Evolutionary conservation across 37 sponge, comb jelly and placozoan species (phyloP).

Genomic region (Aphrocallistes beatrix): DNA sequence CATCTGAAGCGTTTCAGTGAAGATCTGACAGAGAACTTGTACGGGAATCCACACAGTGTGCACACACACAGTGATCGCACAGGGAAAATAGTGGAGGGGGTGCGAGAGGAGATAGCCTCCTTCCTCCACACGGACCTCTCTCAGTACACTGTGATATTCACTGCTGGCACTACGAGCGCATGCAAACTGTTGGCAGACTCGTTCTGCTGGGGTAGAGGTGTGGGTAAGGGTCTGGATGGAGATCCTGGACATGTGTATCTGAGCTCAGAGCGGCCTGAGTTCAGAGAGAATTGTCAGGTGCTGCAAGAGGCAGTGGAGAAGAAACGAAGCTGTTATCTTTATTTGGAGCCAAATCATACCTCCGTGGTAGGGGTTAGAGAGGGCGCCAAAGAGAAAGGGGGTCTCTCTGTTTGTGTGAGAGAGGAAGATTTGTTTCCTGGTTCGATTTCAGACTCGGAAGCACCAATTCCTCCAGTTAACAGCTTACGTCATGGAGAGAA

Average conservation of each 20-base stretch:
- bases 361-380: slow-evolving; percentile 92
- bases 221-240: not conserved
- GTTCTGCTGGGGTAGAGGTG: slow-evolving; percentile 55
- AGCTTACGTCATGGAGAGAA: too few relatives aligned
- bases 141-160: slow-evolving; percentile 67
- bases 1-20: slow-evolving; percentile 41
- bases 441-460: too few relatives aligned
- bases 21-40: slow-evolving; percentile 48
- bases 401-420: slow-evolving; percentile 38
- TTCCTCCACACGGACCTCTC: slow-evolving; percentile 51
- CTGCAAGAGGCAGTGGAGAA: not conserved
- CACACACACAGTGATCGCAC: slow-evolving; percentile 43
- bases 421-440: not conserved
- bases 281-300: not conserved
- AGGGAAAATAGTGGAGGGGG: slow-evolving; percentile 28
- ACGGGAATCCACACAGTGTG: slow-evolving; percentile 83
- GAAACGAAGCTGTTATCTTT: slow-evolving; percentile 49
- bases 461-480: too few relatives aligned
- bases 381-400: slow-evolving; percentile 45
- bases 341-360: slow-evolving; percentile 84
- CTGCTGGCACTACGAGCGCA: slow-evolving; percentile 62
- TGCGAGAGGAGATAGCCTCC: slow-evolving; percentile 42
- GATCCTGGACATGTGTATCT: not conserved
- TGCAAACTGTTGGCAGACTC: slow-evolving; percentile 45
- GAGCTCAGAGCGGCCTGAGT: not conserved